phyloP scores from a whole-genome alignment of 2,888 invertebrate genomes.

The Liodrosophila aerea region DNA sequence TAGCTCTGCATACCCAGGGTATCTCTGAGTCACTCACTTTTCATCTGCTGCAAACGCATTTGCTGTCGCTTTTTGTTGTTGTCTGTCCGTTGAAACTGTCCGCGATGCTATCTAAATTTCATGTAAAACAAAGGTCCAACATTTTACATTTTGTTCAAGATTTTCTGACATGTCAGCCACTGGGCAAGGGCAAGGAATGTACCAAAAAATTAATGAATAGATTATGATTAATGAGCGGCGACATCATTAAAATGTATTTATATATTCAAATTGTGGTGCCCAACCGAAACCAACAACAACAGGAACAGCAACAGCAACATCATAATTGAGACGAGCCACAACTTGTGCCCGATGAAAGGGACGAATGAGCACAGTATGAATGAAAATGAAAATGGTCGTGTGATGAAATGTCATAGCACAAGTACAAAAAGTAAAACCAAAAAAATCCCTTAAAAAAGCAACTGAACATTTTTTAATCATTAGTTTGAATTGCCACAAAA shows the following conservation, averaged over 20 bases:
- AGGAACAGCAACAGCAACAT: not conserved
- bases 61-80: slow-evolving; percentile 3
- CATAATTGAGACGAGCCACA: not conserved
- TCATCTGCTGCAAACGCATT: not conserved
- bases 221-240: slow-evolving; percentile 77
- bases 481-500: slow-evolving; percentile 75
- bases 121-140: slow-evolving; percentile 65
- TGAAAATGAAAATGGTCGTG: no score
- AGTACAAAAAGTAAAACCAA: slow-evolving; percentile 44
- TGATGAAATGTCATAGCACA: slow-evolving; percentile 64
- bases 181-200: slow-evolving; percentile 7
- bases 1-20: no score
- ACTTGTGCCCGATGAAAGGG: not conserved
- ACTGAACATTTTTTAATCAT: slow-evolving; percentile 66
- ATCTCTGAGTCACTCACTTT: no score
- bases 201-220: slow-evolving; percentile 74
- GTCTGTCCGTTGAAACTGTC: slow-evolving; percentile 15
- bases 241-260: slow-evolving; percentile 77
- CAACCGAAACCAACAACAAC: slow-evolving; percentile 35
- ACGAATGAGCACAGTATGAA: not conserved
- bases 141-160: slow-evolving; percentile 50
- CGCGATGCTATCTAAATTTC: slow-evolving; percentile 62
- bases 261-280: slow-evolving; percentile 75
- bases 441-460: slow-evolving; percentile 9
- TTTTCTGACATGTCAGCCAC: slow-evolving; percentile 61